Percentiles rank a stretch among this genome's conserved stretches.
These are phyloP conservation scores for Peromyscus nudipes DNA, from an alignment of 2,797 vertebrate species.

Conservation along the genomic window DNA sequence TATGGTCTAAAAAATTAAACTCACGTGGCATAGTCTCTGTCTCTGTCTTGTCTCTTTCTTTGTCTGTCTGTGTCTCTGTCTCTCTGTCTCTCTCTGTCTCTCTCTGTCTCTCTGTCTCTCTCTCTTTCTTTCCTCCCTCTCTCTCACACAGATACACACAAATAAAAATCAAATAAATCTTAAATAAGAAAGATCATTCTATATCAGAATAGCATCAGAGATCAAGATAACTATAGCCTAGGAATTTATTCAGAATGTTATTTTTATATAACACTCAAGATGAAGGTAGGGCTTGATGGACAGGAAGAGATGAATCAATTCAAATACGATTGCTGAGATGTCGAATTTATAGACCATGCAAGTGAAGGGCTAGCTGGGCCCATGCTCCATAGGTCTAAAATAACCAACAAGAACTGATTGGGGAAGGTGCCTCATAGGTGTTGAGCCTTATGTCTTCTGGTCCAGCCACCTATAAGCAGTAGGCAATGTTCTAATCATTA, in stretches of 20 bases:
- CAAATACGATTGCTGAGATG: slow-evolving; percentile 14
- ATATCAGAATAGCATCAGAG: not conserved
- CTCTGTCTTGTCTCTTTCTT: not conserved
- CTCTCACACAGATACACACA: not conserved
- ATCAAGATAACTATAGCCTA: not conserved
- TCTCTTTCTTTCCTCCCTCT: not conserved
- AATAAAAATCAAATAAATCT: not conserved
- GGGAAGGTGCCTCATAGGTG: not conserved
- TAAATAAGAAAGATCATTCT: not conserved
- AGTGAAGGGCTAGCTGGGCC: not conserved
- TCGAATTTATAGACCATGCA: not conserved
- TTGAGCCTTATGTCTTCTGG: not conserved
- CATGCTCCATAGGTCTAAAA: not conserved
- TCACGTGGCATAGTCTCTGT: not conserved
- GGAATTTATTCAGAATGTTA: slow-evolving; percentile 21
- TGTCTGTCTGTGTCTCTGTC: not conserved
- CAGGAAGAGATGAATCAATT: not conserved
- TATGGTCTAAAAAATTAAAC: not conserved
- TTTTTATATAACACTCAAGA: slow-evolving; percentile 27
- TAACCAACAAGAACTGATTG: slow-evolving; percentile 13
- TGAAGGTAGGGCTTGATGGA: not conserved
- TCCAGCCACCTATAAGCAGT: not conserved
- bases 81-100: not conserved
- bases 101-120: not conserved
- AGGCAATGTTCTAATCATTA: not conserved